Conservation (phyloP, 2,888 invertebrate genomes). For the Diarsia rubi region DNA sequence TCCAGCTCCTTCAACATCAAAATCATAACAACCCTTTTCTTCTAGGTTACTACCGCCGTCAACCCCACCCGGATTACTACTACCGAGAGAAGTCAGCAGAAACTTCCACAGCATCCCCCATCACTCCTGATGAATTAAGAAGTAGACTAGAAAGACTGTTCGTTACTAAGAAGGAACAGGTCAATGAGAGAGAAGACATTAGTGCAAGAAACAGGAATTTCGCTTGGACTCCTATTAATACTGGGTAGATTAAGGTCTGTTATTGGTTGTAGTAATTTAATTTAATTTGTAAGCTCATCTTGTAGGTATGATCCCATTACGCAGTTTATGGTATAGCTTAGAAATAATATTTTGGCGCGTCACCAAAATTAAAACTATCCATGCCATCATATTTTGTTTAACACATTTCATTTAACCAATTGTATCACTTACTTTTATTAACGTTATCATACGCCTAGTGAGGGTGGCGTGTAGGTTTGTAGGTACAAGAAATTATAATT, state of each 20-base stretch:
- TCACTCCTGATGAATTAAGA: slow-evolving; percentile 89
- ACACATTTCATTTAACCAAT: background rate
- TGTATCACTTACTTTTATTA: background rate
- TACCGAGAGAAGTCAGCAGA: slow-evolving; percentile 84
- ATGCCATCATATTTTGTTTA: background rate
- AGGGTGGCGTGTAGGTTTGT: background rate
- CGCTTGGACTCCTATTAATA: slow-evolving; percentile 86
- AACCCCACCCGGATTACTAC: slow-evolving; percentile 81
- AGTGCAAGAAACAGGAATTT: slow-evolving; percentile 85
- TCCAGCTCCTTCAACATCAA: background rate
- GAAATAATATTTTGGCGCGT: background rate
- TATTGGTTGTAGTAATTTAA: background rate
- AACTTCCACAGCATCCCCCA: slow-evolving; percentile 82
- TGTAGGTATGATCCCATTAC: background rate
- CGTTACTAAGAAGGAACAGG: slow-evolving; percentile 83
- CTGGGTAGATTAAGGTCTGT: slow-evolving; percentile 65
- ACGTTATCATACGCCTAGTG: background rate
- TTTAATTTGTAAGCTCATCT: background rate
- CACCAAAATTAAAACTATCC: background rate
- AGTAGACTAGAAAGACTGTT: slow-evolving; percentile 89
- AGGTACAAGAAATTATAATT: background rate
- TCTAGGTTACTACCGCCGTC: slow-evolving; percentile 82
- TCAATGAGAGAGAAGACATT: slow-evolving; percentile 75
- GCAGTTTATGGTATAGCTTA: background rate
- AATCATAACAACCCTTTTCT: background rate